Evolutionary conservation across 2,113 vertebrate species (phyloP).

Genomic region (Mormyrus lacerda): DNA sequence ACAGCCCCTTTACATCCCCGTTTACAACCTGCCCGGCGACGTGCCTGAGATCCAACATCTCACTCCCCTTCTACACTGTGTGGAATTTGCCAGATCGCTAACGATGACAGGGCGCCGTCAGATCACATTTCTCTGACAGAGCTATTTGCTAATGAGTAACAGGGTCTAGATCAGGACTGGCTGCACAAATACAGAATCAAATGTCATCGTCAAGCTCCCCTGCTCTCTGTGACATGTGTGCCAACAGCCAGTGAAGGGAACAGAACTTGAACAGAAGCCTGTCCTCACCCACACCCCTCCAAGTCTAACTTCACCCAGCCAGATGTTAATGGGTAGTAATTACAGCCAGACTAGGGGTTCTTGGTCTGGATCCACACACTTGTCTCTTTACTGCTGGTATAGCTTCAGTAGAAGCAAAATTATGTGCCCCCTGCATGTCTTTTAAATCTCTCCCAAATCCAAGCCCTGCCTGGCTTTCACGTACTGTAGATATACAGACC

Average conservation of each 20-base stretch:
- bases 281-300: not conserved
- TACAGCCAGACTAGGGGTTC: constrained; percentile 19
- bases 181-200: constrained; percentile 14
- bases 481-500: not conserved
- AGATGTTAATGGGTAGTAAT: constrained; percentile 28
- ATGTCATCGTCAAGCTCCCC: constrained; percentile 22
- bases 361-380: constrained; percentile 20
- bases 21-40: not conserved
- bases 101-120: constrained; percentile 36
- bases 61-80: not conserved
- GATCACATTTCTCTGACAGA: constrained; percentile 27
- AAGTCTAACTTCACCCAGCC: not conserved
- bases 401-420: not conserved
- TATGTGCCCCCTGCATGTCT: not conserved
- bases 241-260: not conserved
- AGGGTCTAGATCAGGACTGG: constrained; percentile 17
- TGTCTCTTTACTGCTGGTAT: not conserved
- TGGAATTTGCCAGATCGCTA: constrained; percentile 31
- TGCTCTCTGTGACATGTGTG: constrained; percentile 20
- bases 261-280: constrained; percentile 14
- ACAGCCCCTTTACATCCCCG: not conserved
- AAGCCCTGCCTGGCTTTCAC: not conserved
- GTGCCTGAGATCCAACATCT: not conserved
- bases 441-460: not conserved
- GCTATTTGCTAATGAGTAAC: constrained; percentile 26